Evolutionary conservation across 2,888 invertebrate genomes (phyloP).

Genomic region (Labia minor): DNA sequence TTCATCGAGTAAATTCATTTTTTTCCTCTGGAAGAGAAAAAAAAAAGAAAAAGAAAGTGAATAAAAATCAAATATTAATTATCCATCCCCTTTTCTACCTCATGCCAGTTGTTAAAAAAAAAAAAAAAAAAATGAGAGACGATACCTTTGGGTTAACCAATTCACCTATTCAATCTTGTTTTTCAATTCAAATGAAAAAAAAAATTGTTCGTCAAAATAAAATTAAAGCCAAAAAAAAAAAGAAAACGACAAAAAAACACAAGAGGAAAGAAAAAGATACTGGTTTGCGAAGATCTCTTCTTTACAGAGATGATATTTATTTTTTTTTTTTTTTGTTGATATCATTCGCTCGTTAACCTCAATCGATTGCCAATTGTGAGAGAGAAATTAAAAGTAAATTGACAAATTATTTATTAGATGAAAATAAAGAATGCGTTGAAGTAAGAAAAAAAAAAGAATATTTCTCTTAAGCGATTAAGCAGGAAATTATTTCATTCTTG

Average conservation of each 20-base stretch:
- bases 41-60: too few species aligned
- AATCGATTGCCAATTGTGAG: background rate
- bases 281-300: background rate
- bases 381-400: background rate
- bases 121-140: background rate
- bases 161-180: too few species aligned
- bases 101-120: background rate
- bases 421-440: background rate
- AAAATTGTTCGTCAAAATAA: background rate
- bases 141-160: background rate
- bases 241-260: background rate
- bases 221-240: too few species aligned
- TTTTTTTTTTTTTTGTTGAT: background rate
- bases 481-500: too few species aligned
- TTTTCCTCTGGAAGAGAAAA: background rate
- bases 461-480: too few species aligned
- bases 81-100: background rate
- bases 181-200: background rate
- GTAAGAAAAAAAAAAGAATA: too few species aligned
- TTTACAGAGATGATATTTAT: background rate
- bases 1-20: background rate
- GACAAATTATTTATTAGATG: background rate
- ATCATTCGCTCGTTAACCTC: constrained; percentile 13
- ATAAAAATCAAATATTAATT: constrained; percentile 13
- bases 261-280: background rate